Evolutionary conservation across 1,140 invertebrate species (phyloP).

Genomic region (Leguminivora glycinivorella): DNA sequence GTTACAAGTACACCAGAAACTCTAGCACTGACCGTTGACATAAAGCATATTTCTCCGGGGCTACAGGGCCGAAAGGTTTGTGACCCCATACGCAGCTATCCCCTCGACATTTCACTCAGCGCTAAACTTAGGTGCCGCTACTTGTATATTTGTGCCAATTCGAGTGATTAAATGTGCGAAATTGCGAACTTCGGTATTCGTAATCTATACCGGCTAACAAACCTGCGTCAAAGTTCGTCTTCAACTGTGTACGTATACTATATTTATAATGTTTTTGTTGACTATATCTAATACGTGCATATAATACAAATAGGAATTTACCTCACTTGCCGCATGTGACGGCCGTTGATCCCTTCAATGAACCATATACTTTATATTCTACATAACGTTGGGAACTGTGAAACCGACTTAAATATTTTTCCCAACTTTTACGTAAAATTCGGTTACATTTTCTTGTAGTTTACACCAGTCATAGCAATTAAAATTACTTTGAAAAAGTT

Average conservation of each 20-base stretch:
- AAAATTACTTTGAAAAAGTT: neutral
- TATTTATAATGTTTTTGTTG: neutral
- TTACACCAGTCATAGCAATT: neutral
- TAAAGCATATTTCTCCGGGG: too few species aligned
- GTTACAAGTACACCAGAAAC: too few species aligned
- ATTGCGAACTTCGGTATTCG: too few species aligned
- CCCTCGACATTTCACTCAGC: too few species aligned
- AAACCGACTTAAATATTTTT: neutral
- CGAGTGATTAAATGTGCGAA: too few species aligned
- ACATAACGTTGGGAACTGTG: neutral
- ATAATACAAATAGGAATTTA: slow-evolving; percentile 17
- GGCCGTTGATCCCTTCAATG: slow-evolving; percentile 25
- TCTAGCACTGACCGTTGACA: too few species aligned
- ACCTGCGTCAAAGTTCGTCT: too few species aligned
- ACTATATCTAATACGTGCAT: slow-evolving; percentile 7
- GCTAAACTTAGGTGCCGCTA: too few species aligned
- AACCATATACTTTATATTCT: slow-evolving; percentile 19
- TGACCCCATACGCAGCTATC: too few species aligned
- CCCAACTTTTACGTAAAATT: neutral
- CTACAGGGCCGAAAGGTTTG: too few species aligned
- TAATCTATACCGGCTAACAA: too few species aligned
- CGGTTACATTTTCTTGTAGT: neutral
- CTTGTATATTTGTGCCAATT: too few species aligned
- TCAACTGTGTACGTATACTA: neutral
- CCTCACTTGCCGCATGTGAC: neutral